These are phyloP conservation scores for Lasioglossum zephyrum DNA, from an alignment of 2,888 invertebrate species.

Conservation along the genomic window DNA sequence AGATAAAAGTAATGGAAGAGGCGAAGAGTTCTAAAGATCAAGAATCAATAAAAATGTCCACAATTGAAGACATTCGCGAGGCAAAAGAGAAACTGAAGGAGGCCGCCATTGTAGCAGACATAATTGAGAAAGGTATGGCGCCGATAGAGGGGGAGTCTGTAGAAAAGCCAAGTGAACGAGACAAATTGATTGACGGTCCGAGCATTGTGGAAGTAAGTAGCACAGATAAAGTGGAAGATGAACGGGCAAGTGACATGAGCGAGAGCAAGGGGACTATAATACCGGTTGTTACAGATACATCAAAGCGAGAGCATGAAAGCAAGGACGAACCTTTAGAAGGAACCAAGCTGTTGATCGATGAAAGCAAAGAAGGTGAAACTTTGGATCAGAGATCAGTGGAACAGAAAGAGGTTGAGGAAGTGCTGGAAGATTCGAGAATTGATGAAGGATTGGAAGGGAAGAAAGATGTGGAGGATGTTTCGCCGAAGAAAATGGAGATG, in stretches of 20 bases:
- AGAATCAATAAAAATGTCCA: neutral
- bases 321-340: conserved; percentile 14
- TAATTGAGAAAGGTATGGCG: neutral
- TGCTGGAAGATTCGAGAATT: neutral
- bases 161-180: neutral
- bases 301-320: neutral
- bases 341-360: neutral
- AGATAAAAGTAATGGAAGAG: neutral
- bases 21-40: neutral
- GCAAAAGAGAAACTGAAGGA: neutral
- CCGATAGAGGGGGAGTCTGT: neutral
- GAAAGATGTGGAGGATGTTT: neutral
- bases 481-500: neutral
- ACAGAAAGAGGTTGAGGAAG: neutral
- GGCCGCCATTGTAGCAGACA: neutral
- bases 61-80: neutral
- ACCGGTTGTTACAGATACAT: neutral
- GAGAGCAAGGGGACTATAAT: neutral
- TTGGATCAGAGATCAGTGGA: neutral
- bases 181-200: neutral
- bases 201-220: neutral
- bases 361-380: neutral
- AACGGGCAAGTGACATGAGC: neutral
- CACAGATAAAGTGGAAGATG: conserved; percentile 11
- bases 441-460: neutral